Percentiles rank a stretch among this genome's conserved stretches.
These are phyloP conservation scores for Kobus ellipsiprymnus DNA, from an alignment of 2,113 vertebrate genomes.

Conservation along the genomic window DNA sequence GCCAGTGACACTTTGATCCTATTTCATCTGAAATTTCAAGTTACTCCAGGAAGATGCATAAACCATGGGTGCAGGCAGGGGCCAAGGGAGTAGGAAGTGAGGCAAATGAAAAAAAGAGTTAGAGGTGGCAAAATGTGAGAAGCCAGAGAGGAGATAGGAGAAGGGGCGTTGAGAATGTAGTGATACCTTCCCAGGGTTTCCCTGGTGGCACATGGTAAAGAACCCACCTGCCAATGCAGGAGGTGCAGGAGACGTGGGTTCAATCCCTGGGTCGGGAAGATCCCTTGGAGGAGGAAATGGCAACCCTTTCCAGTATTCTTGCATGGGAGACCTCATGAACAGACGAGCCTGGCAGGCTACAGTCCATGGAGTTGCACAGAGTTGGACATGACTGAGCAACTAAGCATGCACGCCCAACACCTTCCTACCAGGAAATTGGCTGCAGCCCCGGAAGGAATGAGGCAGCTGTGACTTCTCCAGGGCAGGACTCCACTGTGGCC, in stretches of 20 bases:
- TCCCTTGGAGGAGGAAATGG: neutral
- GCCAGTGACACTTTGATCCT: neutral
- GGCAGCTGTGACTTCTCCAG: neutral
- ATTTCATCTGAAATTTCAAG: neutral
- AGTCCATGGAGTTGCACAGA: neutral
- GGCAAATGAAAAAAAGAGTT: neutral
- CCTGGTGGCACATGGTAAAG: neutral
- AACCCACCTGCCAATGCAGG: neutral
- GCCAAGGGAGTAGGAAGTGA: neutral
- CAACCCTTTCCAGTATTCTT: neutral
- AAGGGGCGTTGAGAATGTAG: fast-evolving
- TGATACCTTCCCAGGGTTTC: neutral
- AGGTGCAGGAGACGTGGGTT: neutral
- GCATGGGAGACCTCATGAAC: neutral
- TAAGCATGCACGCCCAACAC: fast-evolving
- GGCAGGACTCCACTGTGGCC: neutral
- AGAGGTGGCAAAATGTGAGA: neutral
- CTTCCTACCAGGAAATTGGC: neutral
- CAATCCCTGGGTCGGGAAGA: neutral
- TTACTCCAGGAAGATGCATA: neutral
- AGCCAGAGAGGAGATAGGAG: neutral
- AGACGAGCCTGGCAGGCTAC: neutral
- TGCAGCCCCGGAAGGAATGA: neutral
- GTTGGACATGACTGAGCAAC: neutral
- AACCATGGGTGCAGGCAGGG: neutral